Evolutionary conservation across 2,888 invertebrate species (phyloP).

Genomic region (Hemithea aestivaria): DNA sequence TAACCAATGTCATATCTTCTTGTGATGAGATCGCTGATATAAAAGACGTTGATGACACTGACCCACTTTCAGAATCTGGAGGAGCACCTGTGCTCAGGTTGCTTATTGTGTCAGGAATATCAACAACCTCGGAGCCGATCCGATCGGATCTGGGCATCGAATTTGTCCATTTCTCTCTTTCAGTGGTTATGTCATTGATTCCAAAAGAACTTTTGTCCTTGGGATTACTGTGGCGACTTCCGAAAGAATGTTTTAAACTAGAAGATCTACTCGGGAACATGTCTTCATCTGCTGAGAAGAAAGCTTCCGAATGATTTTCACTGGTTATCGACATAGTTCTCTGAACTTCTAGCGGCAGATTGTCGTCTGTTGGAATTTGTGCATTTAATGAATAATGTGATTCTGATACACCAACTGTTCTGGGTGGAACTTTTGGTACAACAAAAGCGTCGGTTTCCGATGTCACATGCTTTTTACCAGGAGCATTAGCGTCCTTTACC

Average conservation of each 20-base stretch:
- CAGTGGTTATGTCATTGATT: conserved; percentile 61
- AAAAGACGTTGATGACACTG: conserved; percentile 90
- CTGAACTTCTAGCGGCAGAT: conserved; percentile 82
- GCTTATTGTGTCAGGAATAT: conserved; percentile 63
- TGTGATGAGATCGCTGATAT: conserved; percentile 95
- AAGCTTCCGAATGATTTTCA: conserved; percentile 94
- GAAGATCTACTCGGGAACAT: conserved; percentile 84
- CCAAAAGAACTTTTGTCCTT: conserved; percentile 80
- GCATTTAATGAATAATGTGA: conserved; percentile 83
- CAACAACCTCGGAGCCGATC: conserved; percentile 50
- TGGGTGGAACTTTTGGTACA: conserved; percentile 64
- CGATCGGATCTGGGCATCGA: conserved; percentile 58
- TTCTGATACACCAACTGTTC: conserved; percentile 80
- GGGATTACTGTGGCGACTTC: conserved; percentile 65
- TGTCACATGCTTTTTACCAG: conserved; percentile 45
- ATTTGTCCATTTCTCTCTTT: conserved; percentile 55
- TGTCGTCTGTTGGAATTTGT: conserved; percentile 78
- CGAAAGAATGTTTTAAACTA: conserved; percentile 82
- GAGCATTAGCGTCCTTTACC: conserved; percentile 65
- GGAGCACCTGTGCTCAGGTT: conserved; percentile 64
- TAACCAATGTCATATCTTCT: conserved; percentile 94
- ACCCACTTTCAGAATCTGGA: conserved; percentile 87
- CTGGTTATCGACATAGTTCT: conserved; percentile 92
- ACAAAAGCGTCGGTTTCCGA: conserved; percentile 51
- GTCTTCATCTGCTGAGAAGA: conserved; percentile 96